Conservation (phyloP, 2,888 invertebrate genomes). For the Heliconius ethilla region DNA sequence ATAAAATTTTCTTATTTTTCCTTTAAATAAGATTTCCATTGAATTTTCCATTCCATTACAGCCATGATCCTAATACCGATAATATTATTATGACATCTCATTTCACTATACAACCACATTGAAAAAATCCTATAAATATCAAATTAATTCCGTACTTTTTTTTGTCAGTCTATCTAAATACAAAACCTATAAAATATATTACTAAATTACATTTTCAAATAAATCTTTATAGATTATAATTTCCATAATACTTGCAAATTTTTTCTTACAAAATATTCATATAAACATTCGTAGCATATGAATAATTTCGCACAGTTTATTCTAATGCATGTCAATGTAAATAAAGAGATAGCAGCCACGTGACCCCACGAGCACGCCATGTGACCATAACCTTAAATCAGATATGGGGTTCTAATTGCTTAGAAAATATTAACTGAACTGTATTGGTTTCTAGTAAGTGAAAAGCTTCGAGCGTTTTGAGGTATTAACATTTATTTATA, state of each 20-base stretch:
- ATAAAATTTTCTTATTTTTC: not conserved
- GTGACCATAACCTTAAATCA: constrained; percentile 77
- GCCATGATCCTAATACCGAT: not conserved
- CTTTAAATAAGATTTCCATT: not conserved
- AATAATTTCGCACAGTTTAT: constrained; percentile 64
- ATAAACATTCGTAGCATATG: not conserved
- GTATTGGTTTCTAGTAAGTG: constrained; percentile 50
- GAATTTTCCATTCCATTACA: not conserved
- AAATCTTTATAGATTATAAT: not conserved
- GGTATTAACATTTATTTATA: not conserved
- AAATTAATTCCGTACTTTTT: not conserved
- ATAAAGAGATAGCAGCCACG: constrained; percentile 78
- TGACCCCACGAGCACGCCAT: constrained; percentile 69
- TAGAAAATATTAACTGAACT: constrained; percentile 73
- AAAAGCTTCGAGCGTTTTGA: constrained; percentile 33
- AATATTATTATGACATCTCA: not conserved
- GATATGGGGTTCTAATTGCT: constrained; percentile 77
- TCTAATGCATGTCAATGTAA: constrained; percentile 68
- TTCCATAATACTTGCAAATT: not conserved
- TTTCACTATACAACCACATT: not conserved
- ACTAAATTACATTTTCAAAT: not conserved
- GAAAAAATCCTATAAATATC: not conserved
- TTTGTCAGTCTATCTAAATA: not conserved
- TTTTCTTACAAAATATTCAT: constrained; percentile 14
- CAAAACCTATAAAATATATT: not conserved